phyloP scores from a whole-genome alignment of 1,140 invertebrate species.

The Apis florea region DNA sequence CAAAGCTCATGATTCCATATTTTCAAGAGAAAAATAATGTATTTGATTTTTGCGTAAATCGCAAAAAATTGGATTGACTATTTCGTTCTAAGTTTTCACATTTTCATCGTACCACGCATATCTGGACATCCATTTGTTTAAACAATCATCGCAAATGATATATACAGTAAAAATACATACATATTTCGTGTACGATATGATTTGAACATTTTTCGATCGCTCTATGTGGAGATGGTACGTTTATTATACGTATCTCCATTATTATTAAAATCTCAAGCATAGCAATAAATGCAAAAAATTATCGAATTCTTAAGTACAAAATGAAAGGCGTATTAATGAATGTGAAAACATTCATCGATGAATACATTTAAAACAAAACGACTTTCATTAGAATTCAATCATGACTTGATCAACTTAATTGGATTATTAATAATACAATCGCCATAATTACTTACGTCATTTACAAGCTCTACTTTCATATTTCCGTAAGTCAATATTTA shows the following conservation, averaged over 20 bases:
- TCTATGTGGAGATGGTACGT: conserved; percentile 16
- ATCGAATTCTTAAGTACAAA: conserved; percentile 20
- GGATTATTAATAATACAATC: neutral
- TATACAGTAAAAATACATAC: conserved; percentile 54
- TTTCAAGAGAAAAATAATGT: conserved; percentile 22
- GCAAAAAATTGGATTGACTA: conserved; percentile 48
- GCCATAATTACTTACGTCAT: neutral
- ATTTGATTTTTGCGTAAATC: conserved; percentile 26
- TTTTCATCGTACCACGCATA: conserved; percentile 26
- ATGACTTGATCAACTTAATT: neutral
- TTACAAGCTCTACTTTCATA: conserved; percentile 19
- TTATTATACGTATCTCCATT: neutral
- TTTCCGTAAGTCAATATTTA: conserved; percentile 2
- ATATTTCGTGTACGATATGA: conserved; percentile 23
- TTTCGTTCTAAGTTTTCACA: conserved; percentile 27
- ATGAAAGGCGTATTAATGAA: neutral
- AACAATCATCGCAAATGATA: conserved; percentile 41
- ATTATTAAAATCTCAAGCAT: neutral
- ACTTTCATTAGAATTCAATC: neutral
- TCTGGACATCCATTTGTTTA: conserved; percentile 21
- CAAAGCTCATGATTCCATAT: conserved; percentile 14
- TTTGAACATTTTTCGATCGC: conserved; percentile 26
- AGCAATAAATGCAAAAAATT: conserved; percentile 13
- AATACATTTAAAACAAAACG: neutral
- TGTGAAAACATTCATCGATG: neutral